Evolutionary conservation across 2,888 invertebrate genomes (phyloP).

Genomic region (Meghimatium bilineatum): DNA sequence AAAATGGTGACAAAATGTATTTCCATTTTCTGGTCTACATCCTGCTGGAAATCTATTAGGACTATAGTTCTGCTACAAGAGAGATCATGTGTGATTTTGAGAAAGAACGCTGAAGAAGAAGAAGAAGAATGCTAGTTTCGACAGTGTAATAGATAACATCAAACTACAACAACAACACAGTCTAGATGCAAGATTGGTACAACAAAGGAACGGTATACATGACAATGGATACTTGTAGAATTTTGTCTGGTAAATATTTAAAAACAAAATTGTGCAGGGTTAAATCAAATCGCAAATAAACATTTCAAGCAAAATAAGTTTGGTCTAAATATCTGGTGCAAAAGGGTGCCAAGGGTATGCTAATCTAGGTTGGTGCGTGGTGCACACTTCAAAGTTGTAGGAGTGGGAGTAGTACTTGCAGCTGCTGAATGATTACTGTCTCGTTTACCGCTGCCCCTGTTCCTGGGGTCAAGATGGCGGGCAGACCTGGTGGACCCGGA

Average conservation of each 20-base stretch:
- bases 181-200: too few species aligned
- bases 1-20: too few species aligned
- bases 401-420: slow-evolving; percentile 67
- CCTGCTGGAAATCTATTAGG: too few species aligned
- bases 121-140: too few species aligned
- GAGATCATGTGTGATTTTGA: too few species aligned
- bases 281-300: slow-evolving; percentile 10
- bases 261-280: neutral
- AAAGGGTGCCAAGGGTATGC: slow-evolving; percentile 16
- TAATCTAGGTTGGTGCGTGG: neutral
- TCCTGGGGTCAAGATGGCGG: slow-evolving; percentile 50
- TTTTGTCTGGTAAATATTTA: neutral
- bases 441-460: slow-evolving; percentile 58
- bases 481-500: slow-evolving; percentile 54
- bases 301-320: neutral
- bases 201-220: too few species aligned
- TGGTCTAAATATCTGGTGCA: slow-evolving; percentile 17
- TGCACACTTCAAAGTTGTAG: neutral
- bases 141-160: too few species aligned
- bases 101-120: too few species aligned
- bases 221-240: too few species aligned
- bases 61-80: too few species aligned
- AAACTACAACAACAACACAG: too few species aligned
- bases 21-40: too few species aligned
- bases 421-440: slow-evolving; percentile 52